Evolutionary conservation across 2,888 invertebrate genomes (phyloP).

Genomic region (Lasioglossum oenotherae): DNA sequence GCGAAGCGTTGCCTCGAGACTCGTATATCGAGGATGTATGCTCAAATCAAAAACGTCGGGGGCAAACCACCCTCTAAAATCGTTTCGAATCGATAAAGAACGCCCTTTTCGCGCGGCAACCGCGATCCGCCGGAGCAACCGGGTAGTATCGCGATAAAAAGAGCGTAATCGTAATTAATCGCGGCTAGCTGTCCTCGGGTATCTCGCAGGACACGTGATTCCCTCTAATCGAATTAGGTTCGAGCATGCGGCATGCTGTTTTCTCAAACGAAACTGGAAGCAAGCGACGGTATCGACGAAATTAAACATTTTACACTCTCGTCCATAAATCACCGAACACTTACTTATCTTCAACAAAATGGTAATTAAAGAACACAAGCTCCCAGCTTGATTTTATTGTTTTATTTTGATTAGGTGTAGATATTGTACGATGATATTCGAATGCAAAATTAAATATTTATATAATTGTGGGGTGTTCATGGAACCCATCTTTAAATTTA

Average conservation of each 20-base stretch:
- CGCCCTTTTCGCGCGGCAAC: slow-evolving; percentile 56
- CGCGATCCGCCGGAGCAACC: slow-evolving; percentile 27
- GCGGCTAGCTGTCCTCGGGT: neutral
- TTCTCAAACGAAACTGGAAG: neutral
- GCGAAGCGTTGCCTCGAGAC: slow-evolving; percentile 77
- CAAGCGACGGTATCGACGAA: neutral
- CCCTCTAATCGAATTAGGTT: neutral
- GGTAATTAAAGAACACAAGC: too few species aligned
- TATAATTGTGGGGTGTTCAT: too few species aligned
- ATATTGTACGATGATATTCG: too few species aligned
- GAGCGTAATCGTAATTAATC: slow-evolving; percentile 31
- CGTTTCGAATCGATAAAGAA: slow-evolving; percentile 80
- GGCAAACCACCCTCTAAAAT: slow-evolving; percentile 80
- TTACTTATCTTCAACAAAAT: too few species aligned
- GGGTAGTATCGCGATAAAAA: slow-evolving; percentile 25
- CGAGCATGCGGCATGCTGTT: neutral
- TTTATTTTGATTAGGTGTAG: too few species aligned
- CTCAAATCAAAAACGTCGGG: slow-evolving; percentile 80
- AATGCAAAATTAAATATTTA: too few species aligned
- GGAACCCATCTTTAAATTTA: too few species aligned
- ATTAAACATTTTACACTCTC: neutral
- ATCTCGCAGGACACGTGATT: neutral
- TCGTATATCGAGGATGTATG: slow-evolving; percentile 65
- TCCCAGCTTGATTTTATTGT: too few species aligned
- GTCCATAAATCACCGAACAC: too few species aligned